Evolutionary conservation across 2,797 vertebrate species (phyloP), one percentile per base, ranked within the genome.

Genomic region (Emydoidea blandingii): DNA sequence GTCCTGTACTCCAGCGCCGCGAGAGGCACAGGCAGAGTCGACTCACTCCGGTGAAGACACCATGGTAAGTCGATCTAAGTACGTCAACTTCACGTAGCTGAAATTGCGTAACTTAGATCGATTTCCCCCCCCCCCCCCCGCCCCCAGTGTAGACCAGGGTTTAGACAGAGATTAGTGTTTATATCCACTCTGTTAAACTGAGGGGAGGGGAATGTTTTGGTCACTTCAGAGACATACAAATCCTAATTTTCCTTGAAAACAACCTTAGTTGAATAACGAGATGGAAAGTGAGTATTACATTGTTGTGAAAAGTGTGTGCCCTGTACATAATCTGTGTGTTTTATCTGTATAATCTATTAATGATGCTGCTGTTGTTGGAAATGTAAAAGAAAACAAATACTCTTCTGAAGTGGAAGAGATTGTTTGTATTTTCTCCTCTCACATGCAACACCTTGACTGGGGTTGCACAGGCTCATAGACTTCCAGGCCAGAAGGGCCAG

Each of bases 191-290:
- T 5, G 10, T 41, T 44, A 74, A 74, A 41, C n/a, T 44, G 86
- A 78, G 11, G 6, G 7, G 54, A 52, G 25, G 8, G 50, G 47
- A 0, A 1, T n/a, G 16, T n/a, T 79, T 74, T 72, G 56, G 54
- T 15, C 29, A 86, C 14, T 29, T 83, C 18, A 41, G 56, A 85
- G 59, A 83, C 41, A 50, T 1, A 23, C 31, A 88, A 88, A 83
- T 19, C 11, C 62, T 56, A 91, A 62, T 37, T 34, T 80, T 54
- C 72, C 27, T 9, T 47, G 80, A 81, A 87, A 86, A 86, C 57
- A 2, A 8, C 31, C 52, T 81, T 12, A 68, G 27, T n/a, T 50
- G 76, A 84, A 81, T 25, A 41, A 68, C 25, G 9, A 0, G 2
- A 41, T 5, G 68, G 23, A 53, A 34, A 56, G 27, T 12, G 47